These are phyloP conservation scores for Tokudaia muenninki DNA, from an alignment of 2,797 vertebrate species.

Conservation along the genomic window DNA sequence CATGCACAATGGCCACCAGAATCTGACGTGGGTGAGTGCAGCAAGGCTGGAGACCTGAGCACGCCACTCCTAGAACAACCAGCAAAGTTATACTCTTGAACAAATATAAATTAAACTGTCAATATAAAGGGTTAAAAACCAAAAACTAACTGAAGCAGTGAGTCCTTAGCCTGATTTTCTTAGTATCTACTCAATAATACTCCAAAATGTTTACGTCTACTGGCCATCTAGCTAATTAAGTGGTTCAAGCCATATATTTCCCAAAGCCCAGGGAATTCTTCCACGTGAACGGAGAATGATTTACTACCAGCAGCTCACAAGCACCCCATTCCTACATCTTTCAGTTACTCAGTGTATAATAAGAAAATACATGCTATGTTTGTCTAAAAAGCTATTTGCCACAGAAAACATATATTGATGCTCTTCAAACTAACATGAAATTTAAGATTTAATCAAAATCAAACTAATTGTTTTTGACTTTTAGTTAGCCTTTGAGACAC, in stretches of 20 bases:
- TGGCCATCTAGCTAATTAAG: not conserved
- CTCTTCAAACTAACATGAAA: not conserved
- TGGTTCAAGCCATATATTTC: not conserved
- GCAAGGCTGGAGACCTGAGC: not conserved
- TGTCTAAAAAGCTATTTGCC: constrained; percentile 22
- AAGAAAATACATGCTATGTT: not conserved
- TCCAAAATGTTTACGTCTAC: not conserved
- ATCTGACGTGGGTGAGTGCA: not conserved
- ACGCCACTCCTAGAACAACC: not conserved
- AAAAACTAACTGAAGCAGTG: constrained; percentile 19
- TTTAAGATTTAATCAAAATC: constrained; percentile 20
- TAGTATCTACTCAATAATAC: constrained; percentile 33
- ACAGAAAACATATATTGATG: not conserved
- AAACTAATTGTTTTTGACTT: constrained; percentile 10
- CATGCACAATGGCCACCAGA: not conserved
- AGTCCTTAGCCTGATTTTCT: not conserved
- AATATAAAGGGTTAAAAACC: not conserved
- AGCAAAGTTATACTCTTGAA: not conserved
- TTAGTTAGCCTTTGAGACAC: not conserved
- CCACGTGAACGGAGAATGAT: not conserved
- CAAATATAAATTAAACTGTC: not conserved
- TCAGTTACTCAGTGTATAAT: not conserved
- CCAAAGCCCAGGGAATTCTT: not conserved
- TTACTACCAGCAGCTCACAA: not conserved
- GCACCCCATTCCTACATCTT: constrained; percentile 20